phyloP scores from a whole-genome alignment of 2,113 vertebrate species.

The Hippocampus guttulatus region DNA sequence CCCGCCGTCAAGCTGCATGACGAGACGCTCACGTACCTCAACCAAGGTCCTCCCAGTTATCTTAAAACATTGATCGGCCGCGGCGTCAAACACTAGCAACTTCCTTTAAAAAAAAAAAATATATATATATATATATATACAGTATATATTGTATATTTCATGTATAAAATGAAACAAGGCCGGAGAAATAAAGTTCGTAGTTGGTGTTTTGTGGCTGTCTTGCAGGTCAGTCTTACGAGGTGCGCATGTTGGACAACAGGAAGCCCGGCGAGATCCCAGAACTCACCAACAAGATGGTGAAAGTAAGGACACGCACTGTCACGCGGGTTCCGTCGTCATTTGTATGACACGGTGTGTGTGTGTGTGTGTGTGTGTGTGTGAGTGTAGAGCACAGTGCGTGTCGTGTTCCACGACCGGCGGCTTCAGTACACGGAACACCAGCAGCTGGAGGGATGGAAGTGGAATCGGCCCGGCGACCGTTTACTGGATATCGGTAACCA shows the following conservation, averaged over 20 bases:
- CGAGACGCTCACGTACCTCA: slow-evolving; percentile 97
- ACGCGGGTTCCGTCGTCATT: not conserved
- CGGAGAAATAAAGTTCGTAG: not conserved
- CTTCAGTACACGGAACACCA: slow-evolving; percentile 97
- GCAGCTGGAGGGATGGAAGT: slow-evolving; percentile 95
- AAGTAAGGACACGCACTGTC: slow-evolving; percentile 71
- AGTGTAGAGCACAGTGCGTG: slow-evolving; percentile 65
- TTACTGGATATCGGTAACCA: slow-evolving; percentile 91
- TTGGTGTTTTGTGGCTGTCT: not conserved
- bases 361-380: slow-evolving; percentile 15
- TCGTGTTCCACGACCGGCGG: slow-evolving; percentile 95
- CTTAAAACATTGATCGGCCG: too few species aligned
- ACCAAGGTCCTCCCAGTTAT: slow-evolving; percentile 80
- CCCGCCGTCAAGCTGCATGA: slow-evolving; percentile 95
- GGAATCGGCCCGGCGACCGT: slow-evolving; percentile 95
- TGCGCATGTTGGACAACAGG: slow-evolving; percentile 90
- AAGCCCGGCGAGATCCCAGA: slow-evolving; percentile 86
- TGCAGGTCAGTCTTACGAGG: slow-evolving; percentile 92
- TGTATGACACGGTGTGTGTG: not conserved
- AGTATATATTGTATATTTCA: too few species aligned
- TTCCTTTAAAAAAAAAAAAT: too few species aligned
- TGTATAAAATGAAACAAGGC: too few species aligned
- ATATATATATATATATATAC: too few species aligned
- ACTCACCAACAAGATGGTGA: slow-evolving; percentile 86
- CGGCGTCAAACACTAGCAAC: too few species aligned